Base-by-base conservation (phyloP, 64 coral and sea anemone genomes). In the Montipora capricornis region DNA sequence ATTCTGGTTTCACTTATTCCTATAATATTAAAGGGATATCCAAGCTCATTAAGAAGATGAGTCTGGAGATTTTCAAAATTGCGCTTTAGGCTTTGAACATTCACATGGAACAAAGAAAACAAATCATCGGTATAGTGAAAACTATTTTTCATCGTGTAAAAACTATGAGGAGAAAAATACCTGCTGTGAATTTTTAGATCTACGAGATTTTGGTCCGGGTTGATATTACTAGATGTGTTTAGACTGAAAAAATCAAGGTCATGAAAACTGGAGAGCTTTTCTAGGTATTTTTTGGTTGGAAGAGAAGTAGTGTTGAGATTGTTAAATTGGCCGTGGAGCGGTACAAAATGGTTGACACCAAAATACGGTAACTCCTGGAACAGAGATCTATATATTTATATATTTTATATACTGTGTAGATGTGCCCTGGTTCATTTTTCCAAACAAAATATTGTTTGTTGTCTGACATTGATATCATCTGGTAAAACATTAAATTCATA, bases 101-200 rank as follows among this genome's bases (percentile, higher is more conserved):
- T 83, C 17, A 52, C 50, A 83, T 83, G 80, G 60, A 83, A 83
- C 80, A 83, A 60, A 44, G 50, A 10, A 83, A 83, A 83, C 80
- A 83, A 83, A 83, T 83, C 80, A 83, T 83, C 20, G 80, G 80
- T 61, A 83, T 83, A 22, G 46, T 83, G 80, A 83, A 44, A 83
- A 83, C 60, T 60, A 57, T 83, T 83, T 83, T 83, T 83, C 80
- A 83, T 58, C 51, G 49, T 17, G 80, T 83, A 59, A 83, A 83
- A 83, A 83, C 80, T 83, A 83, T 83, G 51, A 60, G 76, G 76
- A n/a, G 76, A 78, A 24, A 78, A 78, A 78, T 78, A 78, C 76
- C 76, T n/a, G 37, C 76, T 78, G 20, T 78, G 76, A 78, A 78
- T 78, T 78, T 78, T 78, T 78, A 78, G 5, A 78, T 78, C 76